A percentile compares a stretch with the other conserved stretches of the same genome.
Evolutionary conservation across 2,888 invertebrate species (phyloP).

Genomic region (Agapetus fuscipes): DNA sequence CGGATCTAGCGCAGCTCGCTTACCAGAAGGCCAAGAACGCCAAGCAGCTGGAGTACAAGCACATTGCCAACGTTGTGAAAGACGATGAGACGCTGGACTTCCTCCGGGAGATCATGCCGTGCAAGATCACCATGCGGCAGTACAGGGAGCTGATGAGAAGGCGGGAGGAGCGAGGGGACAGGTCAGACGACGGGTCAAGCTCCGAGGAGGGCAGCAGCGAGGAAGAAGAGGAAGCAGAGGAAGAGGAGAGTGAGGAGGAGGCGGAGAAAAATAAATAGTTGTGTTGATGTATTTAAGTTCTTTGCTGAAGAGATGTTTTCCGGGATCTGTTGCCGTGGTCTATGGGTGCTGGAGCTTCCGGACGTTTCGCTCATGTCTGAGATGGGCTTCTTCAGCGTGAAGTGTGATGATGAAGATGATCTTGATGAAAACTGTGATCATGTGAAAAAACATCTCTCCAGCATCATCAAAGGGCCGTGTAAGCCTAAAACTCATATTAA

Average conservation of each 20-base stretch:
- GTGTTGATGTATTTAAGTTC: too few species aligned
- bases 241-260: slow-evolving; percentile 13
- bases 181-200: slow-evolving; percentile 32
- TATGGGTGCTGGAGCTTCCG: too few species aligned
- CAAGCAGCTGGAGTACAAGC: slow-evolving; percentile 55
- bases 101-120: slow-evolving; percentile 62
- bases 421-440: too few species aligned
- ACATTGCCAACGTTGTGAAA: slow-evolving; percentile 61
- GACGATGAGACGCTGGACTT: slow-evolving; percentile 58
- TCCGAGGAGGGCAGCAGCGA: slow-evolving; percentile 32
- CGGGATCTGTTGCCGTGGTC: too few species aligned
- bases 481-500: too few species aligned
- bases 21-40: slow-evolving; percentile 43
- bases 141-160: slow-evolving; percentile 58
- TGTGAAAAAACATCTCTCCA: too few species aligned
- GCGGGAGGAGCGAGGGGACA: slow-evolving; percentile 33
- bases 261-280: slow-evolving; percentile 1
- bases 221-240: slow-evolving; percentile 26
- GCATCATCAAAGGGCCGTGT: too few species aligned
- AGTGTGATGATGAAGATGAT: too few species aligned
- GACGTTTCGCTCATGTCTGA: too few species aligned
- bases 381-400: too few species aligned
- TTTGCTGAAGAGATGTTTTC: too few species aligned
- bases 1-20: slow-evolving; percentile 53
- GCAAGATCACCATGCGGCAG: slow-evolving; percentile 59